Conservation (phyloP, 2,797 vertebrate species). For the Psittacula echo region DNA sequence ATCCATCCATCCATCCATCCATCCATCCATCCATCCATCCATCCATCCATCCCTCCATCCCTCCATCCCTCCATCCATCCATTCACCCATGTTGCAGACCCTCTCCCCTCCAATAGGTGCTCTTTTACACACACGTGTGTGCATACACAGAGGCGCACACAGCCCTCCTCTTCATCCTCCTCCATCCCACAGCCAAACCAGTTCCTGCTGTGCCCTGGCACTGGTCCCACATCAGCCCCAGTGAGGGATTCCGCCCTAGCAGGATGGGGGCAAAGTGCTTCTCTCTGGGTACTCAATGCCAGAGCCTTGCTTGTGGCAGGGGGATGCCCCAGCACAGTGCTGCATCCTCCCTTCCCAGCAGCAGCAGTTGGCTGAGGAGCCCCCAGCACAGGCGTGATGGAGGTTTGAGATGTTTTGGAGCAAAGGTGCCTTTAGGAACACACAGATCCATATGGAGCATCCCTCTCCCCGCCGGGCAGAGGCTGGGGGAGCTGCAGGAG, state of each 20-base stretch:
- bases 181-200: no score
- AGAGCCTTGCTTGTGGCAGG: neutral
- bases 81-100: neutral
- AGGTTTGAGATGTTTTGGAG: neutral
- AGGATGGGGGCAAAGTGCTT: neutral
- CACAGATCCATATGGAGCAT: neutral
- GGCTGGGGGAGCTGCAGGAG: neutral
- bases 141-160: no score
- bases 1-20: neutral
- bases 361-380: neutral
- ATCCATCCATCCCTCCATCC: neutral
- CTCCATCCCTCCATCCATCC: neutral
- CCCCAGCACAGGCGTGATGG: rapidly evolving
- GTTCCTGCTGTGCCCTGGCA: neutral
- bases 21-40: neutral
- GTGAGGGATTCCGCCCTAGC: rapidly evolving
- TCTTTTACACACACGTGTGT: neutral
- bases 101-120: rapidly evolving
- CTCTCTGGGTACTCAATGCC: rapidly evolving
- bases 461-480: rapidly evolving
- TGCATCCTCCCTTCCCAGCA: neutral
- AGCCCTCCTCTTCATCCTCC: neutral
- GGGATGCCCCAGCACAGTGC: neutral
- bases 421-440: neutral
- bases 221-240: neutral